These are phyloP conservation scores for Actinostola sp. DNA, from an alignment of 92 coral and sea anemone species.

Conservation along the genomic window DNA sequence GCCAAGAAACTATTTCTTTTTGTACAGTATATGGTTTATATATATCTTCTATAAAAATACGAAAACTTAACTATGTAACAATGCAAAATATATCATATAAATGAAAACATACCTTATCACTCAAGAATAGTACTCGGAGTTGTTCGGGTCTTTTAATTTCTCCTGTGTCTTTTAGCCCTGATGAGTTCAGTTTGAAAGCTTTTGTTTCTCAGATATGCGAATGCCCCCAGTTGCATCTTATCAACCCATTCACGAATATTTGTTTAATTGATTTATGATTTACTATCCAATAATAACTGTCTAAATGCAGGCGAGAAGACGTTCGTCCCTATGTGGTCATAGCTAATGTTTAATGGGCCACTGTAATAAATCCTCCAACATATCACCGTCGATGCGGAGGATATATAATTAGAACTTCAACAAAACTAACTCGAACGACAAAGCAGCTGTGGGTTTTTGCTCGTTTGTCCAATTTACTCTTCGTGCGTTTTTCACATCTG, in stretches of 20 bases:
- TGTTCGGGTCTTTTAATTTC: constrained; percentile 1
- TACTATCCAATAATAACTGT: constrained; percentile 11
- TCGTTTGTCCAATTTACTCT: background rate
- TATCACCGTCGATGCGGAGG: constrained; percentile 6
- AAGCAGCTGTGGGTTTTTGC: background rate
- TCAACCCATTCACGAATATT: constrained; percentile 1
- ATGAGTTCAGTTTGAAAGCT: constrained; percentile 9
- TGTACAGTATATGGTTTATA: too few species aligned
- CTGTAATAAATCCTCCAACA: background rate
- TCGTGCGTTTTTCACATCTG: too few species aligned
- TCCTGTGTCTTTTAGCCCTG: constrained; percentile 4
- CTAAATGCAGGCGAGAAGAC: constrained; percentile 19
- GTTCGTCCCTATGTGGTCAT: constrained; percentile 16
- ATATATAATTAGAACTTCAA: background rate
- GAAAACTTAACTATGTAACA: background rate
- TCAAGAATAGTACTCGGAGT: background rate
- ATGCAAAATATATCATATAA: too few species aligned
- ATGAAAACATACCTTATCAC: too few species aligned
- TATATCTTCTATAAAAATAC: background rate
- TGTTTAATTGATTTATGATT: constrained; percentile 18
- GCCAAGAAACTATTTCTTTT: background rate
- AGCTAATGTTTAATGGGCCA: background rate
- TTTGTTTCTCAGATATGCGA: constrained; percentile 8
- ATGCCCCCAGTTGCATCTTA: background rate
- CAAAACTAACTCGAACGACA: background rate